Conservation (phyloP, 2,797 vertebrate genomes). For the Intellagama lesueurii region DNA sequence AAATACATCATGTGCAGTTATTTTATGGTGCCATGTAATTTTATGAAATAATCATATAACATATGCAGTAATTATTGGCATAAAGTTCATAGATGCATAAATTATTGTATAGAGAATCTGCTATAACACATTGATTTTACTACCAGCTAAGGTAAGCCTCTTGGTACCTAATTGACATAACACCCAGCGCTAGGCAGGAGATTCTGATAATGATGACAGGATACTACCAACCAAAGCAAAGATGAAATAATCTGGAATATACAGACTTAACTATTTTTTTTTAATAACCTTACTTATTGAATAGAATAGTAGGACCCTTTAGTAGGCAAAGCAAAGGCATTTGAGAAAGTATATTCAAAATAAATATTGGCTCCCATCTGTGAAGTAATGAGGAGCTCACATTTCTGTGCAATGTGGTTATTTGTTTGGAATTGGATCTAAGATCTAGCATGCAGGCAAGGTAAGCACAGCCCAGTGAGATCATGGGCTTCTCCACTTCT, state of each 20-base stretch:
- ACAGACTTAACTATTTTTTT: background rate
- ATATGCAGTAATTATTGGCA: constrained; percentile 80
- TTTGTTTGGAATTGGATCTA: background rate
- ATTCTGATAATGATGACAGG: constrained; percentile 65
- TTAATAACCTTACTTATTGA: background rate
- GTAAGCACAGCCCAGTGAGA: background rate
- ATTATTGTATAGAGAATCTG: constrained; percentile 72
- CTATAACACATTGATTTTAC: constrained; percentile 77
- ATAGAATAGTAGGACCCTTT: background rate
- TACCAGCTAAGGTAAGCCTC: constrained; percentile 76
- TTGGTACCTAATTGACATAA: constrained; percentile 75
- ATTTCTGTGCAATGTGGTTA: background rate
- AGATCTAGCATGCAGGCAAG: background rate
- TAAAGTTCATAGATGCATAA: constrained; percentile 81
- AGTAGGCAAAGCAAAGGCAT: background rate
- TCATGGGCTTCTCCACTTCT: background rate
- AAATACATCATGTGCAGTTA: constrained; percentile 79
- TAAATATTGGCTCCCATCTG: background rate
- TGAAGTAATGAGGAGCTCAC: background rate
- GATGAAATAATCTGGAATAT: constrained; percentile 55
- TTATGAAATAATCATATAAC: constrained; percentile 79
- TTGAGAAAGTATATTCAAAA: background rate
- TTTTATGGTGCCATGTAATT: constrained; percentile 80
- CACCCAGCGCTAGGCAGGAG: constrained; percentile 62
- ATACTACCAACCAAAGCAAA: constrained; percentile 62